Base-by-base conservation (phyloP, 2,797 vertebrate genomes). In the Carapus acus region DNA sequence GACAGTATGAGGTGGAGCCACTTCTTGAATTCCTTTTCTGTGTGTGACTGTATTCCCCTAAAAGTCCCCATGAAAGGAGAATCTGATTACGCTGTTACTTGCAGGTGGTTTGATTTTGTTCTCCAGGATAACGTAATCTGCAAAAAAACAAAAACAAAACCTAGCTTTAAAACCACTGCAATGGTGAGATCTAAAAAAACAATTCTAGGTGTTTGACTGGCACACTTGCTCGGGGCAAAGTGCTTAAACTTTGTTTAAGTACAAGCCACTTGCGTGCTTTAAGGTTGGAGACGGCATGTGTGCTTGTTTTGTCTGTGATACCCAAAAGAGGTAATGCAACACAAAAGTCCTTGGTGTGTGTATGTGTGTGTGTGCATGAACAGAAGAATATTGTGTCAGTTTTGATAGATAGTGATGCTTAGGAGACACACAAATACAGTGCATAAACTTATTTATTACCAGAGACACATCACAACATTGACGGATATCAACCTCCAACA, bases 1-100 rank as follows among this genome's bases (percentile, higher is more conserved):
- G 45, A 67, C 69, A 73, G 33, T 24, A 8, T 3, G 49, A 58
- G 62, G 69, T 71, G 75, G 75, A 66, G 76, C 58, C 75, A 58
- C 69, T 53, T 39, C 44, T 62, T 66, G 19, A 76, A 81, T 81
- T 82, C 73, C 45, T 77, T 60, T 11, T 58, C 56, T 69, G 53
- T 49, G 39, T 8, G 15, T 61, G 34, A 3, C 14, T 12, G 31
- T 33, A 39, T 72, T 71, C 46, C 62, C 59, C 62, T 61, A 43
- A 77, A 75, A 48, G 64, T 55, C 45, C 43, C 49, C 57, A 59
- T 59, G 31, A 49, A 59, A 37, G 7, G 40, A 18, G 1, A 62
- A 7, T 45, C 8, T 27, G 23, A 7, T 2, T 16, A n/a, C 12
- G 11, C 16, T 24, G 18, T n/a, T 20, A 31, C 20, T 43, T 48